Conservation (phyloP, 2,888 invertebrate genomes). For the Poecilus cupreus region DNA sequence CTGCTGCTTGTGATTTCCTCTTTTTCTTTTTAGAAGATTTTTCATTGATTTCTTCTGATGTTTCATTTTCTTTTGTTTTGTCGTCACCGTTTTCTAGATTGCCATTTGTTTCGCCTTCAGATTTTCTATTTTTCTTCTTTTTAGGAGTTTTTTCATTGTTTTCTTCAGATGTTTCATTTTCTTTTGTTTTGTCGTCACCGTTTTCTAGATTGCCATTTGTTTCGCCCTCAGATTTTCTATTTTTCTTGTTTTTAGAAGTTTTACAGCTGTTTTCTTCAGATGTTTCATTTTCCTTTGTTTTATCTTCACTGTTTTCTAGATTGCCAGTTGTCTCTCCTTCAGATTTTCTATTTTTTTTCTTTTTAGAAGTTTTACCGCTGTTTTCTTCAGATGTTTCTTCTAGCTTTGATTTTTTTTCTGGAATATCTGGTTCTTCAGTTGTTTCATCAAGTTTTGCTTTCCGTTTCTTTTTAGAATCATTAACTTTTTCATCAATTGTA, state of each 20-base stretch:
- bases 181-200: conserved; percentile 52
- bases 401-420: conserved; percentile 41
- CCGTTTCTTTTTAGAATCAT: conserved; percentile 40
- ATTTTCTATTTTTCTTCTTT: conserved; percentile 64
- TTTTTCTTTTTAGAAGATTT: conserved; percentile 61
- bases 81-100: neutral
- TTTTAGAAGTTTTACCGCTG: neutral
- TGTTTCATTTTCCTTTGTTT: conserved; percentile 65
- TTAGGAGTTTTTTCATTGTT: too few relatives aligned
- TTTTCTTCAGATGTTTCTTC: neutral
- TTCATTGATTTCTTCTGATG: conserved; percentile 61
- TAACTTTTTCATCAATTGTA: conserved; percentile 63
- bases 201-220: conserved; percentile 42
- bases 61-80: conserved; percentile 64
- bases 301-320: conserved; percentile 67
- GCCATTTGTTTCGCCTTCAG: neutral
- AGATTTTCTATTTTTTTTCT: conserved; percentile 64
- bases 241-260: conserved; percentile 26
- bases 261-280: neutral
- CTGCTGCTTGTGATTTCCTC: conserved; percentile 64
- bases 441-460: conserved; percentile 66
- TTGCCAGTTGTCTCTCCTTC: too few relatives aligned
- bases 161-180: too few relatives aligned
- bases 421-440: conserved; percentile 10
- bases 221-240: conserved; percentile 59